These are phyloP conservation scores for Macrotrachela quadricornifera DNA, from an alignment of 1,140 invertebrate genomes.

Conservation along the genomic window DNA sequence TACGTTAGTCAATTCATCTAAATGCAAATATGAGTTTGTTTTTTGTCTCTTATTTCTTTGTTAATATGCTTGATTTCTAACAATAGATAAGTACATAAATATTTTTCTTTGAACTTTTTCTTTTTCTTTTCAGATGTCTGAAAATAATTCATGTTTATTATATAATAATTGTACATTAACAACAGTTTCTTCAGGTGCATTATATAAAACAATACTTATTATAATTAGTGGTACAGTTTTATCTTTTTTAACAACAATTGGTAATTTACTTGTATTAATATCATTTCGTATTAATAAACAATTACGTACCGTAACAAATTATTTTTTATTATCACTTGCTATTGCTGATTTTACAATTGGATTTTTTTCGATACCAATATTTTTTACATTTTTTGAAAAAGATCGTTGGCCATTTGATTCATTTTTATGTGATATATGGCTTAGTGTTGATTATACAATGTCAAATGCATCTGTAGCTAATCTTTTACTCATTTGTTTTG, in stretches of 20 bases:
- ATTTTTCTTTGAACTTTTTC: too few species aligned
- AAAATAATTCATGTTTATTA: too few species aligned
- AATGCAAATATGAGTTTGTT: too few species aligned
- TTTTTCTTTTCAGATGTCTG: too few species aligned
- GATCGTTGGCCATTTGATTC: constrained; percentile 26
- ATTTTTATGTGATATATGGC: constrained; percentile 25
- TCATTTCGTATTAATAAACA: constrained; percentile 78
- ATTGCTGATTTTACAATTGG: constrained; percentile 9
- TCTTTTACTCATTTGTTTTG: constrained; percentile 18
- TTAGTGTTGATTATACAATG: constrained; percentile 58
- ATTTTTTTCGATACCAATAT: constrained; percentile 11
- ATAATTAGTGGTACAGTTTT: too few species aligned
- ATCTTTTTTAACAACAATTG: constrained; percentile 48
- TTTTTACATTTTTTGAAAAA: constrained; percentile 24
- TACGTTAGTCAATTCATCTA: too few species aligned
- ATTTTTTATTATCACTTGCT: constrained; percentile 47
- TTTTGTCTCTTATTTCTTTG: too few species aligned
- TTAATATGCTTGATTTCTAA: too few species aligned
- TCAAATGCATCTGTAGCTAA: constrained; percentile 31
- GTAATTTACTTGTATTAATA: constrained; percentile 82
- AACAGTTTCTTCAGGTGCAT: too few species aligned
- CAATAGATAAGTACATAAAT: too few species aligned
- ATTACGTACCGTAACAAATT: constrained; percentile 82
- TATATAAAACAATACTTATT: too few species aligned
- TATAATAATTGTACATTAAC: too few species aligned